Base-by-base conservation (phyloP, 2,797 vertebrate genomes). In the Serranus cabrilla region DNA sequence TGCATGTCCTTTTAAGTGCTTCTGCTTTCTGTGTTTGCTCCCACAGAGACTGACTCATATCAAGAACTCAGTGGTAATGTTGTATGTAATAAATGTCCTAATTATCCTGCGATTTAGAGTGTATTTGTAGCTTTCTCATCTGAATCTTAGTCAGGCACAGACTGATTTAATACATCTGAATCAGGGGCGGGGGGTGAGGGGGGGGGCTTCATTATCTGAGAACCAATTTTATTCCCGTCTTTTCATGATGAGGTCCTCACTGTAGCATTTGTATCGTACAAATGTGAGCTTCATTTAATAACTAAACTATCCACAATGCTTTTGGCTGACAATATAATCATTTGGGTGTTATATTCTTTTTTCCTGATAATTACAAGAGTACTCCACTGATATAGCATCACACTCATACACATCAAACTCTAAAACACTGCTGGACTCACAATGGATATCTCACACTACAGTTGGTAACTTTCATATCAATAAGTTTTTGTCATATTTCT, bases 41-140 rank as follows among this genome's bases (percentile, higher is more conserved):
- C 67, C 62, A 34, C 58, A 64, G 54, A 62, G 40, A 49, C 47
- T 40, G 39, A 50, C 40, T 77, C 59, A 31, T 34, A 73, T 71
- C 10, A 62, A 64, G 42, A 50, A 45, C 50, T 63, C 47, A 54
- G 46, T 46, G n/a, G n/a, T 55, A 55, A 78, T 75, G 45, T 60
- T 65, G 18, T 37, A 8, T 43, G 39, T 52, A 63, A 67, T 74
- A 49, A 68, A 69, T 65, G 57, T 37, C 51, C 34, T 62, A 80
- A 78, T 63, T 70, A 73, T 71, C 21, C 12, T 73, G n/a, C 51
- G 47, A 55, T 74, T 58, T 51, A 54, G 27, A 61, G 7, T 73
- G 71, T 76, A 45, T 74, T 42, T 42, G 0, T 37, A 42, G 20
- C 27, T 46, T 57, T 69, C 18, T 59, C 51, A 31, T 54, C 71